Evolutionary conservation across 2,888 invertebrate species (phyloP).

Genomic region (Gibbula magus): DNA sequence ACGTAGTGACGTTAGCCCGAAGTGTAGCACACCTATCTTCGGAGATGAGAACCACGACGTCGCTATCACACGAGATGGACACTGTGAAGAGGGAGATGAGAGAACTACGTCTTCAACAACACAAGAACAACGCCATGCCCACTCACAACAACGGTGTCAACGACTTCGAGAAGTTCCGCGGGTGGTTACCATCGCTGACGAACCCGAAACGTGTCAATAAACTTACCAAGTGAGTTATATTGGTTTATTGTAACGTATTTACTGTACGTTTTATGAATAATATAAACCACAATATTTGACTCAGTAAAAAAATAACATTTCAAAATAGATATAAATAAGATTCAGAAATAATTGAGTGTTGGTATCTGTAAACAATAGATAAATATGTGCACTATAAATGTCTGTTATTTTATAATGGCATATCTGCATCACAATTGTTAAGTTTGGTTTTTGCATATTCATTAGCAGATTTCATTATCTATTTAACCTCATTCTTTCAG

Average conservation of each 20-base stretch:
- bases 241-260: too few species aligned
- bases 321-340: too few species aligned
- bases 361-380: too few species aligned
- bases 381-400: too few species aligned
- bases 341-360: too few species aligned
- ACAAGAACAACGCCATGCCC: conserved; percentile 27
- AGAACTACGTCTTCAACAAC: conserved; percentile 76
- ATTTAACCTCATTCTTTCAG: conserved; percentile 51
- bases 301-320: too few species aligned
- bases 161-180: conserved; percentile 71
- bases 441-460: too few species aligned
- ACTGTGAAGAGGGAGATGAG: conserved; percentile 88
- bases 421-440: too few species aligned
- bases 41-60: conserved; percentile 91
- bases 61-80: conserved; percentile 92
- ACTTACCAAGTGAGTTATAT: conserved; percentile 82
- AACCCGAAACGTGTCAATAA: conserved; percentile 91
- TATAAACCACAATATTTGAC: too few species aligned
- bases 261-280: too few species aligned
- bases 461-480: too few species aligned
- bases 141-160: conserved; percentile 30
- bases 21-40: conserved; percentile 93
- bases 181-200: conserved; percentile 79
- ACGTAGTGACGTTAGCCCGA: conserved; percentile 91
- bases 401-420: too few species aligned